phyloP scores from a whole-genome alignment of 1,140 invertebrate species.

The Wasmannia auropunctata region DNA sequence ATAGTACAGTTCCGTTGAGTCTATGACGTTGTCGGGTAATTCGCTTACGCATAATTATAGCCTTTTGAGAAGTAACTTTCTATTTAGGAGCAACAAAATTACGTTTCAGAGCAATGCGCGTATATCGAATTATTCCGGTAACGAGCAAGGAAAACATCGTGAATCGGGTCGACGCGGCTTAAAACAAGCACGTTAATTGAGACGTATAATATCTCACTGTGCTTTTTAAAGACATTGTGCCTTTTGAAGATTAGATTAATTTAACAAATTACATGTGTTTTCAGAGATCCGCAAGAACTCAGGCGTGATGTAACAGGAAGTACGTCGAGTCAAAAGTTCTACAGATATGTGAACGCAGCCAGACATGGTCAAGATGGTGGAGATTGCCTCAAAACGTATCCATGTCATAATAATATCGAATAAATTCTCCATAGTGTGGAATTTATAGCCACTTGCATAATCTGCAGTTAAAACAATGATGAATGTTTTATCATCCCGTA shows the following conservation, averaged over 20 bases:
- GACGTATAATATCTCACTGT: background rate
- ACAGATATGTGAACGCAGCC: constrained; percentile 92
- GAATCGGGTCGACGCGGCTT: background rate
- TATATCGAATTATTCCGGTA: constrained; percentile 2
- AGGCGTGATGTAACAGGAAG: constrained; percentile 88
- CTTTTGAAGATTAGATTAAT: background rate
- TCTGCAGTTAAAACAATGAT: background rate
- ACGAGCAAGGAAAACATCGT: background rate
- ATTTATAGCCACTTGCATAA: background rate
- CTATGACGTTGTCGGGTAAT: background rate
- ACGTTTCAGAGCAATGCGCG: background rate
- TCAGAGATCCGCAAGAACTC: constrained; percentile 90
- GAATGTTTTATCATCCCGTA: background rate
- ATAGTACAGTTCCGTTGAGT: background rate
- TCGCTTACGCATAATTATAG: constrained; percentile 11
- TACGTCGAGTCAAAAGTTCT: constrained; percentile 90
- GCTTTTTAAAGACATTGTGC: background rate
- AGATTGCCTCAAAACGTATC: constrained; percentile 90
- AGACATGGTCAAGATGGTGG: constrained; percentile 92
- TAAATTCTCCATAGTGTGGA: constrained; percentile 24
- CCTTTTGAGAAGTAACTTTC: background rate
- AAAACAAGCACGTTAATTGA: constrained; percentile 11
- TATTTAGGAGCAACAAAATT: constrained; percentile 3
- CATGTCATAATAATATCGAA: constrained; percentile 88
- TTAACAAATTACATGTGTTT: constrained; percentile 73